A percentile compares a stretch with the other conserved stretches of the same genome.
Conservation (phyloP, 1,140 invertebrate genomes). For the Bombus ignitus region DNA sequence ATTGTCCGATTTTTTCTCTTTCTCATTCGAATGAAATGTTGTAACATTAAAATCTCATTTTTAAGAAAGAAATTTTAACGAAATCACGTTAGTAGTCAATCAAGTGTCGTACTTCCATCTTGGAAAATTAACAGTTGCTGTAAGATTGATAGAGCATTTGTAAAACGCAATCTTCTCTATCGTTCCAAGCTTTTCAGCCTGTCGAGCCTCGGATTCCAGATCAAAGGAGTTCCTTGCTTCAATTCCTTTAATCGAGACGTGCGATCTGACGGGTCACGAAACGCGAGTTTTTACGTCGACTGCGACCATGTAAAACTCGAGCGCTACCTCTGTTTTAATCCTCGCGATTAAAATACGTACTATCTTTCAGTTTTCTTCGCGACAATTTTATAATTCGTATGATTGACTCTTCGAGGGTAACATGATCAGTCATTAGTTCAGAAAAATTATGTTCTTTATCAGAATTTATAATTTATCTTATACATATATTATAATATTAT, state of each 20-base stretch:
- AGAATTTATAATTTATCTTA: no score
- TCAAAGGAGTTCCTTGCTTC: slow-evolving; percentile 30
- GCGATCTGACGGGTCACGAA: slow-evolving; percentile 36
- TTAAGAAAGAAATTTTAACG: not conserved
- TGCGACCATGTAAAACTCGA: not conserved
- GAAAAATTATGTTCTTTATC: no score
- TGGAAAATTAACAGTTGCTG: not conserved
- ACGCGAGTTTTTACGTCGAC: slow-evolving; percentile 19
- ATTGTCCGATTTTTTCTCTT: not conserved
- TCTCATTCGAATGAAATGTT: not conserved
- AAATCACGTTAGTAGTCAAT: not conserved
- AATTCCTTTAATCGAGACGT: not conserved
- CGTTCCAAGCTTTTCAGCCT: slow-evolving; percentile 20
- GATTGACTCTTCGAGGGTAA: no score
- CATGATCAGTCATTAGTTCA: no score
- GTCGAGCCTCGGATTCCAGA: slow-evolving; percentile 8
- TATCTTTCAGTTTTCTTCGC: no score
- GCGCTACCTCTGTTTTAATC: not conserved
- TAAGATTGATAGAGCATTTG: slow-evolving; percentile 30
- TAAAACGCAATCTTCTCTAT: slow-evolving; percentile 18
- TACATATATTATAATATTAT: no score
- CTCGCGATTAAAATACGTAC: not conserved
- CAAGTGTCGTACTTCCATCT: not conserved
- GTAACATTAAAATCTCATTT: not conserved
- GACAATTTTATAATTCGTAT: no score